A percentile compares a stretch with the other conserved stretches of the same genome.
phyloP scores from a whole-genome alignment of 2,797 vertebrate species.

The Premnoplex brunnescens region DNA sequence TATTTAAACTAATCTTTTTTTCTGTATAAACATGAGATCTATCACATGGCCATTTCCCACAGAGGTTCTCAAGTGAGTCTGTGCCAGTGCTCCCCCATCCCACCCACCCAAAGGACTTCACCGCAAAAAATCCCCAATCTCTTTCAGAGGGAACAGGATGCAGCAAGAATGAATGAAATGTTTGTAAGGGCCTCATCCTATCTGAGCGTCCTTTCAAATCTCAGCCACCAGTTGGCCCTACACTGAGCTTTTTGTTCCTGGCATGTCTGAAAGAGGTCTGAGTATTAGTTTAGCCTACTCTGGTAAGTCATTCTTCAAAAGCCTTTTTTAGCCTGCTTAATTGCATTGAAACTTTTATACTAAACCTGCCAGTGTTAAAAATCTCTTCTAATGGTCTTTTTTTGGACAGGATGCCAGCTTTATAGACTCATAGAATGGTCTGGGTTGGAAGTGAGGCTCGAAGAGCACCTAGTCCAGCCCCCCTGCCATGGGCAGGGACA shows the following conservation, averaged over 20 bases:
- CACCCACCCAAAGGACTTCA: not conserved
- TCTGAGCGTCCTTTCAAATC: not conserved
- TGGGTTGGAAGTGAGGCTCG: not conserved
- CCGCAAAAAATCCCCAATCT: fast-evolving
- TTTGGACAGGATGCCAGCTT: not conserved
- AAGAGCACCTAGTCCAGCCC: not conserved
- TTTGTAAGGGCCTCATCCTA: not conserved
- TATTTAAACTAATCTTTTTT: not conserved
- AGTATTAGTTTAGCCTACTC: not conserved
- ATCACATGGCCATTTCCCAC: not conserved
- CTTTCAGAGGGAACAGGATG: conserved; percentile 33
- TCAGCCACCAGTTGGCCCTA: not conserved
- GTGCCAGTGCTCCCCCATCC: not conserved
- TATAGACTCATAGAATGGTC: not conserved
- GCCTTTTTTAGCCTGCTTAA: not conserved
- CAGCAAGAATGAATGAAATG: conserved; percentile 40
- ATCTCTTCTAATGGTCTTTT: not conserved
- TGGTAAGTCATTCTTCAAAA: conserved; percentile 17
- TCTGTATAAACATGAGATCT: not conserved
- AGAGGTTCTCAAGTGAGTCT: not conserved
- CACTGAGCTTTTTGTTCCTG: conserved; percentile 24
- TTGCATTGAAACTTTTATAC: not conserved
- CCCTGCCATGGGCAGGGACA: not conserved
- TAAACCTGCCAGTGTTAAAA: not conserved
- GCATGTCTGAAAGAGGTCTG: not conserved